A percentile compares a stretch with the other conserved stretches of the same genome.
phyloP scores from a whole-genome alignment of 2,797 vertebrate species.

The Catostomus latipinnis region DNA sequence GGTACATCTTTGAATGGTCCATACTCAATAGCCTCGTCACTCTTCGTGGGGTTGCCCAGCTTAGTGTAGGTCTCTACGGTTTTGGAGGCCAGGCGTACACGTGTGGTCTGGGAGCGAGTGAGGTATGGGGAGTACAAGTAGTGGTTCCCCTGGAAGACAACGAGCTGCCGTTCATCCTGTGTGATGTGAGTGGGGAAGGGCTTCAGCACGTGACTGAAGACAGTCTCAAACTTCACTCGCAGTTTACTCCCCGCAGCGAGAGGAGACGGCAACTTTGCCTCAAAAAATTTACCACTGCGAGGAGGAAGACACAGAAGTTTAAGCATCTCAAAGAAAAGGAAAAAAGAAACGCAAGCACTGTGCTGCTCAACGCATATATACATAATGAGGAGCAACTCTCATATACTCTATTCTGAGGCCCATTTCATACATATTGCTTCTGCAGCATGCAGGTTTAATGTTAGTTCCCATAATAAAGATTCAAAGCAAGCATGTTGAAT shows the following conservation, averaged over 20 bases:
- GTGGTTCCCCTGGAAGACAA: conserved; percentile 97
- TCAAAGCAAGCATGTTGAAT: not conserved
- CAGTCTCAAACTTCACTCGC: conserved; percentile 88
- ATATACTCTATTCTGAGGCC: not conserved
- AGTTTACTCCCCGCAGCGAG: conserved; percentile 86
- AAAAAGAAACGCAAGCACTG: not conserved
- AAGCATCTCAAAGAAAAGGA: not conserved
- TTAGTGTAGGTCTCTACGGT: conserved; percentile 94
- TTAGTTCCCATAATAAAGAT: too few relatives aligned
- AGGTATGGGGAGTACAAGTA: conserved; percentile 94
- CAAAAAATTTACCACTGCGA: conserved; percentile 89
- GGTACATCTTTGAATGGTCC: conserved; percentile 91
- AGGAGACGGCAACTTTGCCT: conserved; percentile 84
- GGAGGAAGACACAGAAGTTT: conserved; percentile 17
- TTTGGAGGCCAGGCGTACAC: conserved; percentile 91
- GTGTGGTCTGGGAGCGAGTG: conserved; percentile 88
- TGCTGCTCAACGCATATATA: not conserved
- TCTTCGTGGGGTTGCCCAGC: conserved; percentile 90
- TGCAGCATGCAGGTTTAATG: too few relatives aligned
- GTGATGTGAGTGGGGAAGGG: conserved; percentile 95
- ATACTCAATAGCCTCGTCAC: conserved; percentile 91
- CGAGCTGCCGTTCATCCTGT: conserved; percentile 95
- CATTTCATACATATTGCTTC: too few relatives aligned
- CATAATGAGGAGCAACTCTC: not conserved
- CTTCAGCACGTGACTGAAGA: conserved; percentile 90